phyloP scores from a whole-genome alignment of 2,797 vertebrate species.

The Hirundo rustica region DNA sequence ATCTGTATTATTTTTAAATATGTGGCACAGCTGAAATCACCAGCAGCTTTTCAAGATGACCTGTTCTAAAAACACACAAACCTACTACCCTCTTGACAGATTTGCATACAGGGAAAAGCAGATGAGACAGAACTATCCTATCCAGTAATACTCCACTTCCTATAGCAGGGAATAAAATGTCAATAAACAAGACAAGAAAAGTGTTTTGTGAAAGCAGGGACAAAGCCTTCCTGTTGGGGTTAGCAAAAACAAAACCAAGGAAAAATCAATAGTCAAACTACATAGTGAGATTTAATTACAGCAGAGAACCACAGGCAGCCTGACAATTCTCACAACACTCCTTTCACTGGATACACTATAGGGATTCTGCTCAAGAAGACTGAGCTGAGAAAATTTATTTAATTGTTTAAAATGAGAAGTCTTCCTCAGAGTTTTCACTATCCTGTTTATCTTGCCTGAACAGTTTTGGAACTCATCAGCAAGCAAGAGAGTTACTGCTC shows the following conservation, averaged over 20 bases:
- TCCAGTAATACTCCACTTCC: background rate
- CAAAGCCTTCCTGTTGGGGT: background rate
- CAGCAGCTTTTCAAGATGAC: constrained; percentile 20
- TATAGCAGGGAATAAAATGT: background rate
- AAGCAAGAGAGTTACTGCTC: constrained; percentile 5
- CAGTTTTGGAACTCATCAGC: constrained; percentile 42
- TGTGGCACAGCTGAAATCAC: constrained; percentile 23
- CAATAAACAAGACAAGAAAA: constrained; percentile 32
- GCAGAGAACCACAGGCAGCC: background rate
- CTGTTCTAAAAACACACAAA: constrained; percentile 55
- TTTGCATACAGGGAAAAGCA: constrained; percentile 4
- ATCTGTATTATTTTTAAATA: constrained; percentile 30
- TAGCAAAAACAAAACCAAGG: background rate
- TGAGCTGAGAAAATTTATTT: background rate
- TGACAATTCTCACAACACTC: background rate
- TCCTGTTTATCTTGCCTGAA: constrained; percentile 46
- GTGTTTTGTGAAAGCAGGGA: background rate
- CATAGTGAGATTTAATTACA: constrained; percentile 26
- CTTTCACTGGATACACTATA: background rate
- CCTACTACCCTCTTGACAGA: constrained; percentile 42
- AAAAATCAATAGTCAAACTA: constrained; percentile 30
- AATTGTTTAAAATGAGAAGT: background rate
- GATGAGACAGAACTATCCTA: background rate
- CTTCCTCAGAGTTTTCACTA: background rate
- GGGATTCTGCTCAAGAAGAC: background rate